Evolutionary conservation across 2,797 vertebrate species (phyloP), one percentile per base, ranked within the genome.

Genomic region (Ptychadena robeensis): DNA sequence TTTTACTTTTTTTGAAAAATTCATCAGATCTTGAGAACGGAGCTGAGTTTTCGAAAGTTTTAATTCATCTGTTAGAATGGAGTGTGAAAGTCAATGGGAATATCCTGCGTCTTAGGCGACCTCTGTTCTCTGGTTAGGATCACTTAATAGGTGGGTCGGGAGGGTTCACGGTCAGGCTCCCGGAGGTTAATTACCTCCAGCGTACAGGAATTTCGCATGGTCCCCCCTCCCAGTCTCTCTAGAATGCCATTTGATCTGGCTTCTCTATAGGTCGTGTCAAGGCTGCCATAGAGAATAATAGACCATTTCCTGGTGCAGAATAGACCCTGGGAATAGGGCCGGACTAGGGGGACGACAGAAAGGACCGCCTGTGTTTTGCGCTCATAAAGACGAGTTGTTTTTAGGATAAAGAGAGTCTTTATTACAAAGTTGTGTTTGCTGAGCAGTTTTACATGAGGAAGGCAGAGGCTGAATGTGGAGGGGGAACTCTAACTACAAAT

Each of bases 191-290:
- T 80, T 25, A 11, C n/a, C 22, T 32, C 32, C 9, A 8, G 70
- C 22, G 9, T 27, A 40, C 40, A 48, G 30, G 57, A 68, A 68
- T 40, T 27, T 44, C 63, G 15, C 44, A 64, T 10, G 32, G 38
- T 30, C 48, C 53, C n/a, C 53, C 25, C 22, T 28, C 28, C 59
- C 2, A 25, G 37, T 30, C 72, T 32, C 25, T 28, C 22, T 31
- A 68, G n/a, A 74, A 63, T 44, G 71, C 64, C 44, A 64, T 67
- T 74, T 74, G 28, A 69, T 74, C 70, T 67, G 67, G 12, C 68
- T 79, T 73, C 70, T 83, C 31, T 67, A 32, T 67, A 67, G 82
- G 82, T 83, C 82, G 73, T 61, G 75, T 84, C 82, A 72, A 73
- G 25, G 28, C 81, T 78, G 81, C 38, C 82, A 59, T 63, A 64